Percentiles rank a stretch among this genome's conserved stretches.
Conservation (phyloP, 1,140 invertebrate genomes). For the Anagrus nilaparvatae region DNA sequence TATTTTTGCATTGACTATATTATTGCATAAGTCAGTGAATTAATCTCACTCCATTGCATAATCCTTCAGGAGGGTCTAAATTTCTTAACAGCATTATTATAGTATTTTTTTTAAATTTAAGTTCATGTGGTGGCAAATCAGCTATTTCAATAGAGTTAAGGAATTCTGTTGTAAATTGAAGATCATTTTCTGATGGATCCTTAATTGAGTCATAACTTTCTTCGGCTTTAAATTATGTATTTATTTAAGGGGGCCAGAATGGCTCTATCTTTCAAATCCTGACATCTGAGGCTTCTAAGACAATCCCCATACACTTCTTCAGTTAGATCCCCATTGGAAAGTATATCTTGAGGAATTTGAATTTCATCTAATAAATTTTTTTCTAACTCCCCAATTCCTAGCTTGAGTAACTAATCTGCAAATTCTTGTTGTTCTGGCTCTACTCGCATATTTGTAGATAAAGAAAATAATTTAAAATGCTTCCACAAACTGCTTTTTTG, state of each 20-base stretch:
- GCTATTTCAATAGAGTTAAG: background rate
- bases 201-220: slow-evolving; percentile 4
- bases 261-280: background rate
- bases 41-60: no score
- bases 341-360: no score
- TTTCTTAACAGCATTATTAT: slow-evolving; percentile 5
- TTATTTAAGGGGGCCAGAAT: slow-evolving; percentile 4
- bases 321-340: no score
- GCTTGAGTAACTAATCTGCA: slow-evolving; percentile 8
- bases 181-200: slow-evolving; percentile 7
- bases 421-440: slow-evolving; percentile 9
- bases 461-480: slow-evolving; percentile 8
- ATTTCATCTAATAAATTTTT: background rate
- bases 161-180: slow-evolving; percentile 8
- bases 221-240: slow-evolving; percentile 1
- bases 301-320: background rate
- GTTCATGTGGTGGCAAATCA: background rate
- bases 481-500: slow-evolving; percentile 15
- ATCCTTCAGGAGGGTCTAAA: background rate
- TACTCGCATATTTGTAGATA: slow-evolving; percentile 7
- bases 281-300: background rate
- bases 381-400: slow-evolving; percentile 8
- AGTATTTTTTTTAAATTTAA: background rate
- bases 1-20: background rate
- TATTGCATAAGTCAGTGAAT: slow-evolving; percentile 3